Conservation (phyloP, 2,797 vertebrate genomes). For the Hypotaenidia philippensis region DNA sequence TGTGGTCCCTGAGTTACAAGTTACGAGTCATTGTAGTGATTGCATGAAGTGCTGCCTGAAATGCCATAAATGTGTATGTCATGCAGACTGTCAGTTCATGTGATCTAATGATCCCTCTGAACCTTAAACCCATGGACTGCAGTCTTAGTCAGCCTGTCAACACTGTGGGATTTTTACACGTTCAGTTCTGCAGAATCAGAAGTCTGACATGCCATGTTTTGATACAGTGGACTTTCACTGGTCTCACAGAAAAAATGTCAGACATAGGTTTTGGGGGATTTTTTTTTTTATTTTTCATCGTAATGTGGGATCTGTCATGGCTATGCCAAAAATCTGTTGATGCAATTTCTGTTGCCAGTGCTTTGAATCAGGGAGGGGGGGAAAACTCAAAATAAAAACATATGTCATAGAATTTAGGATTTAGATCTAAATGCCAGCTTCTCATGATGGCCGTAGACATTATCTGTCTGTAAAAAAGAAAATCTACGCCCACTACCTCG, state of each 20-base stretch:
- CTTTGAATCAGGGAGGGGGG: conserved; percentile 48
- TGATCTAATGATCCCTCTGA: neutral
- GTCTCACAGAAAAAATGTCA: conserved; percentile 35
- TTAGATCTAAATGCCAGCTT: conserved; percentile 63
- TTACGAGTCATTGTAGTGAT: neutral
- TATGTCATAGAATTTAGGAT: conserved; percentile 66
- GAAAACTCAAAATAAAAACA: conserved; percentile 63
- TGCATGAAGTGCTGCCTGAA: neutral
- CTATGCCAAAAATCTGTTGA: conserved; percentile 71
- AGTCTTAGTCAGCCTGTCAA: neutral
- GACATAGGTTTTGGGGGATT: neutral
- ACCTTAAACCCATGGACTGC: neutral
- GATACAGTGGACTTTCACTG: conserved; percentile 13
- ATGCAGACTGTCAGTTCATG: neutral
- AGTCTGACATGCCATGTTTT: neutral
- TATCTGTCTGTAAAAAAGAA: conserved; percentile 26
- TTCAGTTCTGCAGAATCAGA: neutral
- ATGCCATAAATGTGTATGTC: neutral
- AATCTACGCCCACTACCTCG: neutral
- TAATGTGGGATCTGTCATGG: conserved; percentile 62
- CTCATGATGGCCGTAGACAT: conserved; percentile 13
- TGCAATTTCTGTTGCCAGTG: conserved; percentile 60
- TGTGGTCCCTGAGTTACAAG: neutral
- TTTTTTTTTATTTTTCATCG: neutral
- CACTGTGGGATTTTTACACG: neutral